phyloP scores from a whole-genome alignment of 2,888 invertebrate species.

The Aradus depressus region DNA sequence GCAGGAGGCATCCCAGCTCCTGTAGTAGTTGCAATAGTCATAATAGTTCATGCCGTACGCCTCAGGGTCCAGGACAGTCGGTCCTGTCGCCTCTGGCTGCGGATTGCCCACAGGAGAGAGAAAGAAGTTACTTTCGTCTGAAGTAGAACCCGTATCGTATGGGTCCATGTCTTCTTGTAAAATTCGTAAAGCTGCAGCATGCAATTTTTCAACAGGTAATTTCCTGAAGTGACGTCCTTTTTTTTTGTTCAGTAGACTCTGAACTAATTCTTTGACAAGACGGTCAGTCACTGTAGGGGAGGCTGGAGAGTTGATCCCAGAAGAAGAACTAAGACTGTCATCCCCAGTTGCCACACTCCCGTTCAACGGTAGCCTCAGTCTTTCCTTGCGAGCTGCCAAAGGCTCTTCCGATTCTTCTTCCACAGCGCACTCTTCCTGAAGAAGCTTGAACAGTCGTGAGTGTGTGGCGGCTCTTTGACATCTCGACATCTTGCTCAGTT shows the following conservation, averaged over 20 bases:
- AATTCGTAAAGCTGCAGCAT: constrained; percentile 46
- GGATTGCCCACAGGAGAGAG: constrained; percentile 18
- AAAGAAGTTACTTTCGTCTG: constrained; percentile 35
- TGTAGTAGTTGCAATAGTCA: constrained; percentile 45
- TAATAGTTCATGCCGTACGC: constrained; percentile 39
- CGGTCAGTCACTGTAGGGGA: constrained; percentile 43
- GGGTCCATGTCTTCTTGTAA: constrained; percentile 46
- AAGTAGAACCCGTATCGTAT: constrained; percentile 38
- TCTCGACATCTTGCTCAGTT: constrained; percentile 45
- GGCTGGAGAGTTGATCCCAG: constrained; percentile 43
- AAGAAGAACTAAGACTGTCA: constrained; percentile 42
- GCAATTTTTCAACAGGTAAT: constrained; percentile 46
- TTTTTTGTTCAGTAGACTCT: constrained; percentile 45
- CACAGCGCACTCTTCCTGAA: constrained; percentile 47
- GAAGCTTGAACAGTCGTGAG: constrained; percentile 53
- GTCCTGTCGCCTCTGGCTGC: constrained; percentile 10
- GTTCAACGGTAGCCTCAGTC: constrained; percentile 42
- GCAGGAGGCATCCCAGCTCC: constrained; percentile 41
- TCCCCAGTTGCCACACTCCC: constrained; percentile 39
- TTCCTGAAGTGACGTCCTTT: constrained; percentile 44
- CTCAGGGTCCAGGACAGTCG: constrained; percentile 36
- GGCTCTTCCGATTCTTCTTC: constrained; percentile 33
- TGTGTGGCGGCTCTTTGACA: constrained; percentile 62
- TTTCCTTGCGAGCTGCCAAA: constrained; percentile 39
- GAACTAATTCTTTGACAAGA: constrained; percentile 47